These are phyloP conservation scores for Stramonita haemastoma DNA, from an alignment of 2,888 invertebrate species.

Conservation along the genomic window DNA sequence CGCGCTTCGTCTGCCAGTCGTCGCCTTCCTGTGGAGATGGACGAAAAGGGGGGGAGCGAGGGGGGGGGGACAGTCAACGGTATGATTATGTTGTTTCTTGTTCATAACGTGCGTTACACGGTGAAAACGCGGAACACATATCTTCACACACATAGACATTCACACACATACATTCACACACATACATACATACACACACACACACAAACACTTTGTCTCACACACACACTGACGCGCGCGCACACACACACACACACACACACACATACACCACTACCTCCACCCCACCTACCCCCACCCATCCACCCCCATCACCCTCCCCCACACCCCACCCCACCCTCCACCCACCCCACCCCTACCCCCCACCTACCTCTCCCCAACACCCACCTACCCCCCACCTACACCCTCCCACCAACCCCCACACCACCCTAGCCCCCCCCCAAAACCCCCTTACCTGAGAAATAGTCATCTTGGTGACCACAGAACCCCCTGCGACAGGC, in stretches of 20 bases:
- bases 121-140: background rate
- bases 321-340: background rate
- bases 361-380: background rate
- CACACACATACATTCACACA: background rate
- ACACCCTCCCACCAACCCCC: background rate
- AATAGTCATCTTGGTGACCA: background rate
- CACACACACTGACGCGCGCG: background rate
- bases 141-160: background rate
- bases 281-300: no score
- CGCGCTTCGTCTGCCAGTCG: slow-evolving; percentile 57
- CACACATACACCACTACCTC: background rate
- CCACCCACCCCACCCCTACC: background rate
- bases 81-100: no score
- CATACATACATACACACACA: background rate
- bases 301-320: background rate
- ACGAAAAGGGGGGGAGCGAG: background rate
- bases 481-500: slow-evolving; percentile 45
- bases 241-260: slow-evolving; percentile 6
- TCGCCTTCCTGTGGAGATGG: slow-evolving; percentile 36
- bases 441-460: slow-evolving; percentile 6
- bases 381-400: background rate
- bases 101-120: no score
- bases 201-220: background rate
- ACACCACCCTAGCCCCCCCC: background rate
- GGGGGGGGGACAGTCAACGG: no score